Evolutionary conservation across 2,888 invertebrate genomes (phyloP).

Genomic region (Autographa pulchrina): DNA sequence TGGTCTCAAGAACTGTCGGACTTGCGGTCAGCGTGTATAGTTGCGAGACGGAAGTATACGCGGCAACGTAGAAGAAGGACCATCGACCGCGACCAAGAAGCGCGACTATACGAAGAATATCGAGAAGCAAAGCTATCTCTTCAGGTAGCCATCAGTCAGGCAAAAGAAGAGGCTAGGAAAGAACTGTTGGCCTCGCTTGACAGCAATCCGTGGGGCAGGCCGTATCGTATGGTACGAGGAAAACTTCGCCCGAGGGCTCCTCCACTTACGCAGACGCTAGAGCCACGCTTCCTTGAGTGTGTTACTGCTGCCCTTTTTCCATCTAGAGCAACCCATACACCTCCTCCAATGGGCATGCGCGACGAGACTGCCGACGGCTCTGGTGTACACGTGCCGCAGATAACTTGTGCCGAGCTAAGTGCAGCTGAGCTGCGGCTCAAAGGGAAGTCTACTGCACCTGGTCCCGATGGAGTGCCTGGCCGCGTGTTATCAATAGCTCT

Average conservation of each 20-base stretch:
- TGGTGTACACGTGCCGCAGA: too few relatives aligned
- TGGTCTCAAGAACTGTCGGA: constrained; percentile 16
- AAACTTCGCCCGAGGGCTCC: constrained; percentile 26
- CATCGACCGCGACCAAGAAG: background rate
- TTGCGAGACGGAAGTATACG: constrained; percentile 6
- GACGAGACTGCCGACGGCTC: too few relatives aligned
- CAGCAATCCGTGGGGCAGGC: constrained; percentile 11
- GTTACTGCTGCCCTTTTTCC: constrained; percentile 30
- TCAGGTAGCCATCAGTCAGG: constrained; percentile 4
- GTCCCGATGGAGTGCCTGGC: too few relatives aligned
- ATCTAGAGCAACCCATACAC: background rate
- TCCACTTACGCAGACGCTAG: constrained; percentile 14
- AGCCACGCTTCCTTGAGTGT: constrained; percentile 14
- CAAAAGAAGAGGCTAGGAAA: constrained; percentile 10
- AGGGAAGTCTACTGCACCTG: too few relatives aligned
- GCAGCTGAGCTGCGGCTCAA: too few relatives aligned
- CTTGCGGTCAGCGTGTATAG: constrained; percentile 9
- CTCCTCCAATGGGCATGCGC: constrained; percentile 1
- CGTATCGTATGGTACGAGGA: constrained; percentile 5
- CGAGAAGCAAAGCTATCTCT: constrained; percentile 6
- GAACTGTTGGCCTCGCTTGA: constrained; percentile 13
- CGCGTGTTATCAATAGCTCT: too few relatives aligned
- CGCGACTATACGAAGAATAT: background rate
- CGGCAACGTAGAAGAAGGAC: constrained; percentile 3
- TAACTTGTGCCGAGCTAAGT: too few relatives aligned